Percentiles rank a stretch among this genome's conserved stretches.
phyloP scores from a whole-genome alignment of 2,888 invertebrate species.

The Drosophila limbata region DNA sequence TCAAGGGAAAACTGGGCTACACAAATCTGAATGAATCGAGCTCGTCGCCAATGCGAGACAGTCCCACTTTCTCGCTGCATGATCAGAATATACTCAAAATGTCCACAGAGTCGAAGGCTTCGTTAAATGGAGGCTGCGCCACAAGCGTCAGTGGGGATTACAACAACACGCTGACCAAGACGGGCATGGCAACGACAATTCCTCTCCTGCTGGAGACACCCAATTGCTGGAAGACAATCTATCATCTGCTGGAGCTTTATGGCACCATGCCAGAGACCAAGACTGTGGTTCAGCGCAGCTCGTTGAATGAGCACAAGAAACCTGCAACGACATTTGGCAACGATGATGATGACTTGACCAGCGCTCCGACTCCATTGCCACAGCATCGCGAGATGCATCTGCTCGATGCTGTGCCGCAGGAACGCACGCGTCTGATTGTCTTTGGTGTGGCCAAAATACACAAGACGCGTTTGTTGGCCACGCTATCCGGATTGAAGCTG shows the following conservation, averaged over 20 bases:
- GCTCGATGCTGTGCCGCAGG: slow-evolving; percentile 86
- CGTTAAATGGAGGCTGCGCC: slow-evolving; percentile 84
- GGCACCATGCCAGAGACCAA: slow-evolving; percentile 98
- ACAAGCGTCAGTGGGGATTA: slow-evolving; percentile 83
- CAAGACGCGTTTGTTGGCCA: slow-evolving; percentile 93
- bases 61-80: slow-evolving; percentile 87
- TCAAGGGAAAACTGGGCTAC: slow-evolving; percentile 91
- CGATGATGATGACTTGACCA: slow-evolving; percentile 86
- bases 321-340: slow-evolving; percentile 79
- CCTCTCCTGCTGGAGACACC: slow-evolving; percentile 86
- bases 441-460: slow-evolving; percentile 95
- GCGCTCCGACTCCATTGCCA: slow-evolving; percentile 84
- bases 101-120: slow-evolving; percentile 84
- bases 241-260: slow-evolving; percentile 95
- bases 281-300: slow-evolving; percentile 90
- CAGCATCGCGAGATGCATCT: slow-evolving; percentile 80
- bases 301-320: slow-evolving; percentile 84
- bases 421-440: slow-evolving; percentile 91
- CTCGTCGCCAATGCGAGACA: slow-evolving; percentile 89
- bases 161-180: slow-evolving; percentile 82
- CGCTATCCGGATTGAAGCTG: slow-evolving; percentile 96
- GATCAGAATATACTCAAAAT: slow-evolving; percentile 83
- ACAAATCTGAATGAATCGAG: slow-evolving; percentile 92
- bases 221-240: slow-evolving; percentile 97
- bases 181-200: slow-evolving; percentile 60